Conservation (phyloP, 2,113 vertebrate species). For the Hypanus sabinus region DNA sequence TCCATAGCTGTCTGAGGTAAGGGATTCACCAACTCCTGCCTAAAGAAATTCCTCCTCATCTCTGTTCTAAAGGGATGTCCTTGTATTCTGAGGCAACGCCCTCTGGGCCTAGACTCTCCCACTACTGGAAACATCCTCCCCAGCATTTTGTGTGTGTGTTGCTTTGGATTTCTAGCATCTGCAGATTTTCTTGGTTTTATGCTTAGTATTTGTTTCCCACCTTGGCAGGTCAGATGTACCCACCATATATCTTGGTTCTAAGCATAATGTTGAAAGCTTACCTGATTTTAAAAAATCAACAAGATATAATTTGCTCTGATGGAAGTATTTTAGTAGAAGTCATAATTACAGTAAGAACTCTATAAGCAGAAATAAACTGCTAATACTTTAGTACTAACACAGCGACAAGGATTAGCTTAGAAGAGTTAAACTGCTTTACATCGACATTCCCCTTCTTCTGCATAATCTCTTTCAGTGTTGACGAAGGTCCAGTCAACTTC, state of each 20-base stretch:
- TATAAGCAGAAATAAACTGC: neutral
- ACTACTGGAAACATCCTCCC: too few species aligned
- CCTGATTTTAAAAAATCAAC: neutral
- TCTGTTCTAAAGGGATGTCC: too few species aligned
- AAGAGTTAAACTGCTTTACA: neutral
- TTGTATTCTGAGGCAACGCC: too few species aligned
- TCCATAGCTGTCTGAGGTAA: too few species aligned
- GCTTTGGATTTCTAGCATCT: too few species aligned
- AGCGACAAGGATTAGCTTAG: neutral
- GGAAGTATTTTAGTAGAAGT: neutral
- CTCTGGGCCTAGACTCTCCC: too few species aligned
- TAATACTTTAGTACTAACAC: neutral
- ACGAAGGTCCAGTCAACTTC: neutral
- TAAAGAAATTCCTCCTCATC: too few species aligned
- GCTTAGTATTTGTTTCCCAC: neutral
- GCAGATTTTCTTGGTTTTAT: neutral
- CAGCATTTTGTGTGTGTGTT: too few species aligned
- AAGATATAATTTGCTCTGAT: neutral
- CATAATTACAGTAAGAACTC: neutral
- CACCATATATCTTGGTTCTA: neutral
- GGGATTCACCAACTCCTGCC: too few species aligned
- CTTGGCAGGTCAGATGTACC: neutral
- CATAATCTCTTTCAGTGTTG: neutral
- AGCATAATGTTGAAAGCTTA: neutral
- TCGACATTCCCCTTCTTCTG: neutral